A percentile compares a stretch with the other conserved stretches of the same genome.
phyloP scores from a whole-genome alignment of 1,140 invertebrate genomes.

The Macrosteles quadrilineatus region DNA sequence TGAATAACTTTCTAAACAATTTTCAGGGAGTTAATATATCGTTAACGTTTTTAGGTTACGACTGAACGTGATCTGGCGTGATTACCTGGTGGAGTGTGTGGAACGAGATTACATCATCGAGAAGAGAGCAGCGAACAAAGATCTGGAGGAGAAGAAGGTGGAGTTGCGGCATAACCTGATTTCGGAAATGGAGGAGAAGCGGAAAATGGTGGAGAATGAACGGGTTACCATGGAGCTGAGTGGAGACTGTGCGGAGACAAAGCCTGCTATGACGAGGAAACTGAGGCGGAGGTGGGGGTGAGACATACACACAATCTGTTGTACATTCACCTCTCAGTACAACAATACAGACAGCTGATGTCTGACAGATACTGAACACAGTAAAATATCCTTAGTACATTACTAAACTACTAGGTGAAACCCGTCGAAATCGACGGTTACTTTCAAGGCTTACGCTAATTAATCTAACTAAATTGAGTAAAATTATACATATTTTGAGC shows the following conservation, averaged over 20 bases:
- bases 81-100: constrained; percentile 82
- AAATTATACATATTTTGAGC: too few relatives aligned
- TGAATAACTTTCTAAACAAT: too few relatives aligned
- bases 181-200: constrained; percentile 90
- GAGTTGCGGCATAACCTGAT: constrained; percentile 89
- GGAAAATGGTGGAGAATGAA: constrained; percentile 86
- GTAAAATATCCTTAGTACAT: too few relatives aligned
- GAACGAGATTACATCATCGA: constrained; percentile 87
- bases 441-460: too few relatives aligned
- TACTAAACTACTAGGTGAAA: too few relatives aligned
- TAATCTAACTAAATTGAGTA: too few relatives aligned
- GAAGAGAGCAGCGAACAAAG: constrained; percentile 82
- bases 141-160: constrained; percentile 94
- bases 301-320: too few relatives aligned
- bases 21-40: too few relatives aligned
- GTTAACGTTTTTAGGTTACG: constrained; percentile 63
- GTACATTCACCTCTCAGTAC: too few relatives aligned
- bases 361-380: too few relatives aligned
- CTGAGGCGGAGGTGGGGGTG: constrained; percentile 63
- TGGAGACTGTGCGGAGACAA: constrained; percentile 60
- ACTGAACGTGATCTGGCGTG: constrained; percentile 80
- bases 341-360: too few relatives aligned
- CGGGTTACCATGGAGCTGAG: constrained; percentile 68
- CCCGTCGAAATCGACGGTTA: too few relatives aligned
- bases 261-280: constrained; percentile 76